A percentile compares a stretch with the other conserved stretches of the same genome.
Evolutionary conservation across 2,888 invertebrate species (phyloP).

Genomic region (Pyrrhosoma nymphula): DNA sequence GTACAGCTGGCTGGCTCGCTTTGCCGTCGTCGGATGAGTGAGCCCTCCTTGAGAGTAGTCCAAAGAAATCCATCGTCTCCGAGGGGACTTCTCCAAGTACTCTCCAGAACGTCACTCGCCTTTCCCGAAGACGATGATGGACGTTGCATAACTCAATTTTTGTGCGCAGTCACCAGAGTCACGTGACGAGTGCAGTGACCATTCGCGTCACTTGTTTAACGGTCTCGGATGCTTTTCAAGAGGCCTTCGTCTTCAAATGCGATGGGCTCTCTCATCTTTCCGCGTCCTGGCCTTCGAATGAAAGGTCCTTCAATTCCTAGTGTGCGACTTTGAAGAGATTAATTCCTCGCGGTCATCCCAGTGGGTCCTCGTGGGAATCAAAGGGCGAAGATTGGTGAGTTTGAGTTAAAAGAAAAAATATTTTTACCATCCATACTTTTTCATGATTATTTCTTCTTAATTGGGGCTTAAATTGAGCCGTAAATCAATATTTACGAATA

Average conservation of each 20-base stretch:
- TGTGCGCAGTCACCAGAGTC: neutral
- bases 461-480: too few relatives aligned
- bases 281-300: neutral
- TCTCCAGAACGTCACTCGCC: neutral
- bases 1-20: neutral
- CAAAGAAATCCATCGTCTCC: neutral
- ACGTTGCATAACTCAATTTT: neutral
- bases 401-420: too few relatives aligned
- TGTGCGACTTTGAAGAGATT: neutral
- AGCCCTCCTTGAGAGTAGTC: neutral
- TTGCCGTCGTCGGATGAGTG: neutral
- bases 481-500: too few relatives aligned
- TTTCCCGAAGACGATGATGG: neutral
- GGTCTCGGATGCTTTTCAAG: neutral
- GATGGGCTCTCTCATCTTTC: neutral
- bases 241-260: neutral
- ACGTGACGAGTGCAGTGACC: neutral
- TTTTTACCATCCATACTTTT: too few relatives aligned
- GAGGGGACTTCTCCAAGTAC: neutral
- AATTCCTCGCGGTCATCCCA: neutral
- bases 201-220: neutral
- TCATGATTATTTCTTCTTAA: too few relatives aligned
- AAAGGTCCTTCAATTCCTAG: neutral
- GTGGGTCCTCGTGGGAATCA: too few relatives aligned
- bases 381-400: too few relatives aligned